These are phyloP conservation scores for Spatulosminthurus flaviceps DNA, from an alignment of 2,888 invertebrate genomes.

Conservation along the genomic window DNA sequence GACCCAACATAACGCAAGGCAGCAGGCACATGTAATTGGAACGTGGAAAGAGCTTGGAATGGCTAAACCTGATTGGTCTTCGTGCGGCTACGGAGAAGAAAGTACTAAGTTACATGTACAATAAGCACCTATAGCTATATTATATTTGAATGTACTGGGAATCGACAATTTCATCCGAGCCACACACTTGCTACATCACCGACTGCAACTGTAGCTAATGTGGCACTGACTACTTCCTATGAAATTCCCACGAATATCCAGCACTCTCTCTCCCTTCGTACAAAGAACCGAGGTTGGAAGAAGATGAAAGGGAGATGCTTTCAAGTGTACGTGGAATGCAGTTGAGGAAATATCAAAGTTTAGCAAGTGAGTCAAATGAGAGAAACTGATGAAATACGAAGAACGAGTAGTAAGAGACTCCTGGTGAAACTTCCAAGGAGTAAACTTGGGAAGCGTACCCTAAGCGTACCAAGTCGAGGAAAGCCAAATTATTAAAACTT, in stretches of 20 bases:
- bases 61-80: too few relatives aligned
- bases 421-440: conserved; percentile 3
- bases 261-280: background rate
- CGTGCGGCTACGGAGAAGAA: too few relatives aligned
- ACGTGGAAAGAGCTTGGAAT: too few relatives aligned
- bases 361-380: background rate
- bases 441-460: background rate
- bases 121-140: too few relatives aligned
- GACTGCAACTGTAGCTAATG: too few relatives aligned
- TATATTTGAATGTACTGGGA: too few relatives aligned
- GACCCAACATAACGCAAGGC: too few relatives aligned
- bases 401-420: conserved; percentile 7
- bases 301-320: background rate
- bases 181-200: too few relatives aligned
- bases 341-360: conserved; percentile 1
- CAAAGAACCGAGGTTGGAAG: background rate
- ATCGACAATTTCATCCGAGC: too few relatives aligned
- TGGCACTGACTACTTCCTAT: too few relatives aligned
- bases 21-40: too few relatives aligned
- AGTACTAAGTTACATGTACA: too few relatives aligned
- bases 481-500: conserved; percentile 28
- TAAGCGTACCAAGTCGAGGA: background rate
- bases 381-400: background rate
- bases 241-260: background rate
- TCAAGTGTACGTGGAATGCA: conserved; percentile 16